Evolutionary conservation across 2,797 vertebrate genomes (phyloP), one percentile per base, ranked within the genome.

Genomic region (Lindbergichthys nudifrons): DNA sequence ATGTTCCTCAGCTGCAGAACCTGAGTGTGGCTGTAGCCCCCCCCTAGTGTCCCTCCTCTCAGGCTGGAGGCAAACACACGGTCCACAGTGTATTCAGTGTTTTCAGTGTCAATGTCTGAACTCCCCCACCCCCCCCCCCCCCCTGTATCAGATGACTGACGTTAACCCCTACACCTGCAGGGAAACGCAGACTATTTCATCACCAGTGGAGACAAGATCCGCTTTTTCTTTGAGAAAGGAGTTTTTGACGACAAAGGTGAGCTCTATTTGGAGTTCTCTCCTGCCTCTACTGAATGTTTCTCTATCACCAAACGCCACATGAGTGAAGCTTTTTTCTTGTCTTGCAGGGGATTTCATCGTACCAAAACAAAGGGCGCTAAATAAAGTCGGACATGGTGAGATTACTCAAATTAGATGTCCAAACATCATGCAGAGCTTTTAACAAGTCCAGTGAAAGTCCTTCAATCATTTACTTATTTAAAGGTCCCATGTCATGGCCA

Each of bases 191-290:
- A 99, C 73, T 99, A 99, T 91, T 99, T 99, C 88, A 92, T 99
- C 70, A 97, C 90, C 86, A 99, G 98, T 1, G 97, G 98, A 42
- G 98, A 99, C 93, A 96, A 99, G 92, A 95, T 99, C 69, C 89
- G 96, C 19, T 99, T 97, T 92, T 99, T 99, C 95, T 99, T 99
- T 82, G 98, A 99, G 77, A 97, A 97, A 84, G 97, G 95, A 5
- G 97, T 97, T 90, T 96, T 99, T 86, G 94, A 97, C 13, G 87
- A 96, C 66, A 95, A 95, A 95, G 97, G 98, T 98, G 87, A 93
- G 71, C 21, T 30, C 52, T 52, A 3, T 1, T 43, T 1, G 10
- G 30, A 53, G 36, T n/a, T 12, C 39, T 12, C 39, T 36, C 32
- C 32, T 26, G 32, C 1, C 9, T 10, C 3, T 36, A 3, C 18